phyloP scores from a whole-genome alignment of 1,140 invertebrate genomes.

The Acyrthosiphon pisum region DNA sequence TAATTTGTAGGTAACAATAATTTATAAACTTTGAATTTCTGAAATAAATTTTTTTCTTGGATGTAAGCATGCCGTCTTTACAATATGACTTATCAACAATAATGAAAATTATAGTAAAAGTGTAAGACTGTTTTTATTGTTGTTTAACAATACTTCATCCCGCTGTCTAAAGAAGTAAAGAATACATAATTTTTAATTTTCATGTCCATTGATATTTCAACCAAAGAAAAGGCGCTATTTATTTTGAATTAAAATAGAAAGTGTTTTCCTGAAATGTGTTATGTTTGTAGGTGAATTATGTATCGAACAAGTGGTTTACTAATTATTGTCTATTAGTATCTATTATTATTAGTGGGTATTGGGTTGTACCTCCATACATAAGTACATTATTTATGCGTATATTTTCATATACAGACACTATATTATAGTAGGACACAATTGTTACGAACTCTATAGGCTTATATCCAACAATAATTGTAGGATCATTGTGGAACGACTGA shows the following conservation, averaged over 20 bases:
- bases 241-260: conserved; percentile 20
- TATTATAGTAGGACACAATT: neutral
- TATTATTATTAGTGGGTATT: neutral
- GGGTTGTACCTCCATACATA: neutral
- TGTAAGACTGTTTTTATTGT: neutral
- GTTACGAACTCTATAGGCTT: neutral
- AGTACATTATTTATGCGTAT: neutral
- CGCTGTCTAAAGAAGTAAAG: neutral
- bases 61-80: neutral
- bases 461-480: neutral
- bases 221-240: neutral
- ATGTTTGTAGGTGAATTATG: neutral
- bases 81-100: neutral
- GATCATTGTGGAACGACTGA: neutral
- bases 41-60: neutral
- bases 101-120: neutral
- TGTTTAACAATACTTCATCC: neutral
- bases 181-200: neutral
- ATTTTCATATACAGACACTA: neutral
- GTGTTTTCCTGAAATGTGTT: neutral
- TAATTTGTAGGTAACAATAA: neutral
- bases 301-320: neutral
- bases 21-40: neutral
- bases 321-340: neutral
- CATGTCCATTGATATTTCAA: neutral